These are phyloP conservation scores for Lacanobia oleracea DNA, from an alignment of 2,888 invertebrate species.

Conservation along the genomic window DNA sequence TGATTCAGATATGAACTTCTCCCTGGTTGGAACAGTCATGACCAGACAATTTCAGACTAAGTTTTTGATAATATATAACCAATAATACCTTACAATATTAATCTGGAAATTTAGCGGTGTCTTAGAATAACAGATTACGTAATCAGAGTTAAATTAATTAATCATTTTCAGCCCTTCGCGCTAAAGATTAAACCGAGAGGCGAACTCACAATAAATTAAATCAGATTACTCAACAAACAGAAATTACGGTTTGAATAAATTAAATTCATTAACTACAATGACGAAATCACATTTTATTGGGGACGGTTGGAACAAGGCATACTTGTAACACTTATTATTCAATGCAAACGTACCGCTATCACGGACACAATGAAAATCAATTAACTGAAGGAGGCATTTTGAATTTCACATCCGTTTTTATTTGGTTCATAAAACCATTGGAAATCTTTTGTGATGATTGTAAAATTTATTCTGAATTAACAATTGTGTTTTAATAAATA, in stretches of 20 bases:
- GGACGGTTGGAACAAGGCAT: neutral
- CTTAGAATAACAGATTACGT: slow-evolving; percentile 6
- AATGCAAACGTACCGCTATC: slow-evolving; percentile 12
- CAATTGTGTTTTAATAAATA: no score
- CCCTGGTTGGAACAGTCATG: neutral
- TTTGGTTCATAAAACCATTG: neutral
- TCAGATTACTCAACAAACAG: slow-evolving; percentile 37
- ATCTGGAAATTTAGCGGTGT: slow-evolving; percentile 14
- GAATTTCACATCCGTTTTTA: slow-evolving; percentile 9
- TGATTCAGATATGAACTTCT: no score
- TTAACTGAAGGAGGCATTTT: slow-evolving; percentile 15
- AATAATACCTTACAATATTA: neutral
- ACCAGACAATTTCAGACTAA: neutral
- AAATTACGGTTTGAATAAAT: slow-evolving; percentile 39
- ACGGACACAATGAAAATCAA: slow-evolving; percentile 20
- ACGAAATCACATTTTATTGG: slow-evolving; percentile 19
- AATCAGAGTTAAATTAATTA: slow-evolving; percentile 28
- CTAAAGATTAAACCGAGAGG: slow-evolving; percentile 31
- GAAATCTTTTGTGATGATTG: no score
- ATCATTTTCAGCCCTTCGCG: slow-evolving; percentile 7
- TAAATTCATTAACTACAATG: slow-evolving; percentile 28
- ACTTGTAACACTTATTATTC: neutral
- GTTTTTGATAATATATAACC: neutral
- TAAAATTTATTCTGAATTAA: no score
- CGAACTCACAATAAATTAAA: slow-evolving; percentile 29